Evolutionary conservation across 2,888 invertebrate species (phyloP), one percentile per base, ranked within the genome.

Genomic region (Aspidapion aeneum): DNA sequence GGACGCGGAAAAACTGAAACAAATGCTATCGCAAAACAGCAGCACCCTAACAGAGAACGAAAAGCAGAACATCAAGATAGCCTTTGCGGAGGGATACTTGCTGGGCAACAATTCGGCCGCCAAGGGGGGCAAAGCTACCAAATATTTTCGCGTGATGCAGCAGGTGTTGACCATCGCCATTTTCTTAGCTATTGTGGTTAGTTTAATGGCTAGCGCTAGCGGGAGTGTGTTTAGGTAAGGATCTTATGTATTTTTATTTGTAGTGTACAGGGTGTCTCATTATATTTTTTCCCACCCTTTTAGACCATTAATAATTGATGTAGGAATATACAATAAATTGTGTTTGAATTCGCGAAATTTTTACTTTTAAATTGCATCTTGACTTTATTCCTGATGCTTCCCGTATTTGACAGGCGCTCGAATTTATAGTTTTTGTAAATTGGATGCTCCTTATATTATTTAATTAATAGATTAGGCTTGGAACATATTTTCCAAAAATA

Each of bases 61-160:
- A 78, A 88, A 88, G 69, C 88, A 90, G 70, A 86, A 87, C 74
- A 84, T 94, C 62, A 94, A 94, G 82, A 85, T 94, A 63, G 95
- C 95, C 0, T 96, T 96, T 81, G 94, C 94, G 48, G 96, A 96
- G 79, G 96, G 96, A 0, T 96, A 94, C 76, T 77, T 93, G 64
- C 89, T 93, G 60, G 94, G 92, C 71, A 81, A 82, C 63, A 83
- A 73, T 65, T 50, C 49, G 20, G 69, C 75, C 62, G 76, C 79
- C 22, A 81, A 80, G 66, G 74, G 78, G 50, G 82, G 84, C 21
- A 84, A 82, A 75, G 81, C 84, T 21, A 82, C 84, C 72, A 85
- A 83, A 75, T 85, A 87, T 75, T 82, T 91, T 66, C 87, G 89
- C 82, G 79, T 91, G 66, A 85, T 91, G 21, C 92, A 93, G 75